Base-by-base conservation (phyloP, 2,113 vertebrate genomes). In the Lepisosteus oculatus region DNA sequence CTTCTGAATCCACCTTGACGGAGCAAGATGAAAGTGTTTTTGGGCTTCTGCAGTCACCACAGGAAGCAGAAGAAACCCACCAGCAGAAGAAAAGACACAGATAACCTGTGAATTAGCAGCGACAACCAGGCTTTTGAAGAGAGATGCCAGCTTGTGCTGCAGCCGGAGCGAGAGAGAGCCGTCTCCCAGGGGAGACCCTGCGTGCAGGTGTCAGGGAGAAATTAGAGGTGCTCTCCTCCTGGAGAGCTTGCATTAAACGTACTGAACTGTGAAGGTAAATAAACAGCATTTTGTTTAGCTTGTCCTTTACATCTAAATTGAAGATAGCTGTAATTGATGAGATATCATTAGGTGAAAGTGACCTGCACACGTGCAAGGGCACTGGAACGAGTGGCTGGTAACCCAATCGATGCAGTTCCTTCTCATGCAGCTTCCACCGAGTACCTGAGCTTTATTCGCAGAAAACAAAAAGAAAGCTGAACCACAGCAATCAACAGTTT, bases 261-360 rank as follows among this genome's bases (percentile, higher is more conserved):
- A 51, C 9, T 59, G 57, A 59, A 59, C 57, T n/a, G 57, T n/a
- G 57, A 59, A 13, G 57, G 57, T 59, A 59, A 59, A 59, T 59
- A 59, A 59, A 13, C 4, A 7, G 57, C n/a, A 59, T 59, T 59
- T 13, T 14, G 11, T 59, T 59, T 59, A 59, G 56, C 56, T 59
- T 59, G 56, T 12, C 56, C 11, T 59, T 59, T 12, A 12, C 56
- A 12, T 59, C n/a, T 59, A 59, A 59, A 59, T n/a, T 59, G 56
- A 59, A 12, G 56, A 59, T n/a, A 11, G 56, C 7, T 59, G 56
- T 59, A 59, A 59, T 59, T 12, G 56, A 59, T 59, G 56, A 59
- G 56, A 11, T 59, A 59, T 59, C 56, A 51, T 51, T 1, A 14
- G 56, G n/a, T 8, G 56, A 59, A 59, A 12, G n/a, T 59, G 56